These are phyloP conservation scores for Aphelenchoides bicaudatus DNA, from an alignment of 2,888 invertebrate genomes.

Conservation along the genomic window DNA sequence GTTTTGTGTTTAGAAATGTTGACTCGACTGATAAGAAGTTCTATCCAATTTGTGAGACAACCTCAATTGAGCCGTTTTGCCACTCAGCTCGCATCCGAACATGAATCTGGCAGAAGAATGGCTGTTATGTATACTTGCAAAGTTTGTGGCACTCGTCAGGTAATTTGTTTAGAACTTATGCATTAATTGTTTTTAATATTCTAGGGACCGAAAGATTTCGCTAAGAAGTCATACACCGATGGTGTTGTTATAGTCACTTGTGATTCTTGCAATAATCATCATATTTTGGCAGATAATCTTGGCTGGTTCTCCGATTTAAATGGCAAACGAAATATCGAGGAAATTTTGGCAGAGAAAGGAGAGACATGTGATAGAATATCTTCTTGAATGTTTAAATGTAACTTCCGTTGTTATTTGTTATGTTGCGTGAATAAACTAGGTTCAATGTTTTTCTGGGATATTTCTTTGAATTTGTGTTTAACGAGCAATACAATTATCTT, in stretches of 20 bases:
- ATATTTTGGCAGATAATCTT: slow-evolving; percentile 90
- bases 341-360: slow-evolving; percentile 80
- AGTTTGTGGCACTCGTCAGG: slow-evolving; percentile 75
- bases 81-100: not conserved
- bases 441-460: too few species aligned
- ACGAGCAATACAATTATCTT: too few species aligned
- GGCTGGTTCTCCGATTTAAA: slow-evolving; percentile 82
- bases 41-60: slow-evolving; percentile 8
- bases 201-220: slow-evolving; percentile 56
- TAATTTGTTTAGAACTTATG: slow-evolving; percentile 41
- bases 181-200: too few species aligned
- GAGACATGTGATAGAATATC: too few species aligned
- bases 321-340: slow-evolving; percentile 75
- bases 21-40: slow-evolving; percentile 2
- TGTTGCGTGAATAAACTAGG: too few species aligned
- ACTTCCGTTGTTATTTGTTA: too few species aligned
- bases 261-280: slow-evolving; percentile 70
- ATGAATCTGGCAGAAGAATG: slow-evolving; percentile 18
- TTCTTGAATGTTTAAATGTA: too few species aligned
- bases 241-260: slow-evolving; percentile 87
- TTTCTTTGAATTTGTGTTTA: too few species aligned
- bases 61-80: slow-evolving; percentile 3
- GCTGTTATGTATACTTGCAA: slow-evolving; percentile 81
- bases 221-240: slow-evolving; percentile 50
- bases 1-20: too few species aligned